phyloP scores from a whole-genome alignment of 2,113 vertebrate species.

The Physeter macrocephalus region DNA sequence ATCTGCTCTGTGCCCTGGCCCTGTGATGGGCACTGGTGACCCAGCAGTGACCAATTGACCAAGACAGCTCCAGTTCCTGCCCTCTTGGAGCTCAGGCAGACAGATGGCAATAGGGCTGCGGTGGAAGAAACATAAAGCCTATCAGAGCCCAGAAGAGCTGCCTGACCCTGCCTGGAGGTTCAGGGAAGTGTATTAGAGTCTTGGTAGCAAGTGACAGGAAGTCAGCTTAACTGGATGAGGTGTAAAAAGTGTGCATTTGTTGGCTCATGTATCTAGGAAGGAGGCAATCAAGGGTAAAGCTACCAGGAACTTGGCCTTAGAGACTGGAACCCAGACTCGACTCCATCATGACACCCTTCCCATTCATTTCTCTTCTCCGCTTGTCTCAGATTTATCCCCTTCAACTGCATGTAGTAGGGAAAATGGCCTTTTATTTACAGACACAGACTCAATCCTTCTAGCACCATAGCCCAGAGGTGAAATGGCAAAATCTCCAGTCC shows the following conservation, averaged over 20 bases:
- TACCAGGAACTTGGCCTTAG: not conserved
- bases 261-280: not conserved
- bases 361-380: not conserved
- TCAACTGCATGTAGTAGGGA: not conserved
- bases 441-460: not conserved
- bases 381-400: not conserved
- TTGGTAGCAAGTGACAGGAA: not conserved
- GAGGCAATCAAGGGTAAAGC: not conserved
- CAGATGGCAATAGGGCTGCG: not conserved
- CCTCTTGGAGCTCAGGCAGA: not conserved
- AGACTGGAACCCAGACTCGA: not conserved
- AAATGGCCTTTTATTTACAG: not conserved
- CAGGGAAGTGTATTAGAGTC: not conserved
- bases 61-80: not conserved
- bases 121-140: too few species aligned
- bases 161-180: not conserved
- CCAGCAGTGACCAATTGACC: not conserved
- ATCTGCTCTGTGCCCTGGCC: not conserved
- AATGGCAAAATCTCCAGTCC: not conserved
- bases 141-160: not conserved
- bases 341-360: not conserved
- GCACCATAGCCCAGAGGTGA: not conserved
- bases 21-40: not conserved
- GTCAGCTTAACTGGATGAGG: not conserved
- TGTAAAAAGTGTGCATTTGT: not conserved